Evolutionary conservation across 2,888 invertebrate species (phyloP), one percentile per base, ranked within the genome.

Genomic region (Octodonta nipae): DNA sequence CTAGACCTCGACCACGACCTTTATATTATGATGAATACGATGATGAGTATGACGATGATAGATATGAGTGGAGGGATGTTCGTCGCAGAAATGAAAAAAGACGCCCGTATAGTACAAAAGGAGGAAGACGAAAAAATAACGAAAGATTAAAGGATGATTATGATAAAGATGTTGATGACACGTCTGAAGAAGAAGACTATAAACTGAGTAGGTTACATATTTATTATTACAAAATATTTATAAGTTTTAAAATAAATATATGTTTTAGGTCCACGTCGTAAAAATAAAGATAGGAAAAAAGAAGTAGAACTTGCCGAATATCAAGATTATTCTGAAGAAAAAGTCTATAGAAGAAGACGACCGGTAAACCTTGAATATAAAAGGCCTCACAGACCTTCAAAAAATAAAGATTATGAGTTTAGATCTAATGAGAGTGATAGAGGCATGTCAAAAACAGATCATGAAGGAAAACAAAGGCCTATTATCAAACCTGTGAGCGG

Each of bases 401-500:
- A 22, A 11, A 22, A 22, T 11, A 11, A 22, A n/a, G n/a, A n/a
- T 11, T 22, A n/a, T 3, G 22, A 22, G 22, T n/a, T n/a, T n/a
- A n/a, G n/a, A n/a, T n/a, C n/a, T n/a, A n/a, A n/a, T n/a, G n/a
- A n/a, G n/a, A n/a, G n/a, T n/a, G n/a, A n/a, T n/a, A n/a, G n/a
- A n/a, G n/a, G n/a, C n/a, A n/a, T n/a, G n/a, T n/a, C n/a, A n/a
- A 22, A 11, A 11, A 20, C 20, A n/a, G 14, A 5, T 4, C 10
- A 28, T 12, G 25, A 36, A 32, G 17, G 31, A 36, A 34, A 44
- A n/a, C 39, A 40, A 6, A 50, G 51, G 26, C 57, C 61, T 15
- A 56, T 77, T 14, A 73, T 79, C 0, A 81, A 79, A 51, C 78
- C 82, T 2, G 66, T 64, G 15, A 52, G 54, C 30, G 73, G 70